Evolutionary conservation across 1,140 invertebrate genomes (phyloP), one percentile per base, ranked within the genome.

Genomic region (Sminthurides bifidus): DNA sequence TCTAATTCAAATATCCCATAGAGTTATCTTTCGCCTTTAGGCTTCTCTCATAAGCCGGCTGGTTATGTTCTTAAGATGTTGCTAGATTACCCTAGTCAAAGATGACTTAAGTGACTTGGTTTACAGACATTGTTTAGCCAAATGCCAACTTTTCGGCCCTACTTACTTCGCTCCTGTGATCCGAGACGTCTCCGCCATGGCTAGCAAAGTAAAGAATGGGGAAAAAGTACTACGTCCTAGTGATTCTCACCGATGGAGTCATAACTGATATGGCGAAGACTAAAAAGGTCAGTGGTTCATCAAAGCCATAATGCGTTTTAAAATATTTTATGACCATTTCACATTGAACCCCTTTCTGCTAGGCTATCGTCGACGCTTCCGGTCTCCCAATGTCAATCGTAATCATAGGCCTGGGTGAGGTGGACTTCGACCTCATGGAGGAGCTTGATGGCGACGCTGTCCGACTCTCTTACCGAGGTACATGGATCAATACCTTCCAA

Each of bases 201-300:
- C 33, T 4, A 46, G 44, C 21, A 46, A 46, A 17, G 29, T 21
- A 26, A 46, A 26, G 21, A 6, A 6, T 8, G 44, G 44, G 3
- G 6, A 71, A 74, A 58, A 71, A 77, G 30, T 83, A 82, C 64
- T 80, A 76, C 67, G 73, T 83, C 40, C 67, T 83, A 4, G 70
- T 83, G 3, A 77, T 83, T 46, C 69, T 83, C 12, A 83, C 81
- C 3, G 81, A 84, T 70, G 81, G 81, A 27, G 75, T 80, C 40
- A 79, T 83, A 38, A 79, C 76, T 12, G 81, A 83, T 65, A 79
- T 83, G 74, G 71, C 72, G 15, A 68, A 76, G 29, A 81, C 81
- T 1, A 77, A 74, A 63, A 66, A 76, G 56, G 78, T 71, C n/a
- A n/a, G n/a, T n/a, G n/a, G n/a, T n/a, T n/a, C n/a, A n/a, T n/a